Evolutionary conservation across 1,140 invertebrate species (phyloP).

Genomic region (Solenopsis fugax): DNA sequence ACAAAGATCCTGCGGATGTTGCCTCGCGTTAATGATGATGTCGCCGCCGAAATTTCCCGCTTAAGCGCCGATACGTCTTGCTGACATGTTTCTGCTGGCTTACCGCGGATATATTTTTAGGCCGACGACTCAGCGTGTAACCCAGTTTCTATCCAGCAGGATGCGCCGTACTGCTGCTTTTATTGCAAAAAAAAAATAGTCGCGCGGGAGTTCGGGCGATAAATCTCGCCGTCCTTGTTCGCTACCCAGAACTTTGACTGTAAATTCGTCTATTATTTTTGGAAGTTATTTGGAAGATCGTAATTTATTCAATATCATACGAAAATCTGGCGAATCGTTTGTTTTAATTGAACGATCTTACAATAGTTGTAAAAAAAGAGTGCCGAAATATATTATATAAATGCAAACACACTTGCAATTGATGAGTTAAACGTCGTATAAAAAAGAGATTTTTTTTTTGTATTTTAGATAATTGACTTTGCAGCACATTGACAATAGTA

Average conservation of each 20-base stretch:
- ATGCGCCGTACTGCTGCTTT: slow-evolving; percentile 41
- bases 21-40: slow-evolving; percentile 32
- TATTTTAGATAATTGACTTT: not conserved
- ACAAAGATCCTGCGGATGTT: not conserved
- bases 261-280: slow-evolving; percentile 39
- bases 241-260: slow-evolving; percentile 13
- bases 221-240: not conserved
- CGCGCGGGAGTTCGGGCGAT: slow-evolving; percentile 2
- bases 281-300: not conserved
- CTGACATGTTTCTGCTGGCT: slow-evolving; percentile 63
- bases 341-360: not conserved
- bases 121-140: slow-evolving; percentile 66
- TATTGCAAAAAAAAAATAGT: slow-evolving; percentile 28
- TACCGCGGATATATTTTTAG: slow-evolving; percentile 72
- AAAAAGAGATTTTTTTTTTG: not conserved
- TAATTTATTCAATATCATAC: not conserved
- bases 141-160: slow-evolving; percentile 71
- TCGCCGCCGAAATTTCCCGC: slow-evolving; percentile 33
- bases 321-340: not conserved
- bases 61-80: slow-evolving; percentile 54
- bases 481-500: not conserved
- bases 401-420: not conserved
- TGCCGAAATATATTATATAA: not conserved
- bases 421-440: not conserved
- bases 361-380: not conserved